These are phyloP conservation scores for Epizoanthus scotinus DNA, from an alignment of 92 coral and sea anemone species.

Conservation along the genomic window DNA sequence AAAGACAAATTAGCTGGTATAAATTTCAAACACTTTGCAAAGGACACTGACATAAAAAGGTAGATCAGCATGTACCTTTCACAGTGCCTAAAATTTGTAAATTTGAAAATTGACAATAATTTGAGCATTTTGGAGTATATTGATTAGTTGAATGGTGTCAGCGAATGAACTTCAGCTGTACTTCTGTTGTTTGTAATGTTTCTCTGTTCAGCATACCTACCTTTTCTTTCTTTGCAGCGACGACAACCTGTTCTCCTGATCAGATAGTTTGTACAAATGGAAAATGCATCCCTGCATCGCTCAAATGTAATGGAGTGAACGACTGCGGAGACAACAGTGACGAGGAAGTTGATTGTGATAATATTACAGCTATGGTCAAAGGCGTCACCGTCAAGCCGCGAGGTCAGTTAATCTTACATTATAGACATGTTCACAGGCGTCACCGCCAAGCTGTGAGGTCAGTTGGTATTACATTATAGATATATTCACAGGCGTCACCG, in stretches of 20 bases:
- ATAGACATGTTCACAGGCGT: neutral
- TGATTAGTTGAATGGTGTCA: no score
- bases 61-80: no score
- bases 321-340: slow-evolving; percentile 6
- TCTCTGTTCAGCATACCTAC: neutral
- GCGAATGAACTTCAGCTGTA: no score
- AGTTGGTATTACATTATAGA: no score
- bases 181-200: neutral
- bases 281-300: neutral
- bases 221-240: neutral
- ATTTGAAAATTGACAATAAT: no score
- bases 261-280: neutral
- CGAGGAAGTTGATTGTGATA: neutral
- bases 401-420: neutral
- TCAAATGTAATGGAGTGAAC: neutral
- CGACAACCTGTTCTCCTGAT: neutral
- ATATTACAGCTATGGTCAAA: neutral
- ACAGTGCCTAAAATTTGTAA: no score
- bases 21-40: no score
- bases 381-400: neutral
- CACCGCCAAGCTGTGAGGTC: neutral
- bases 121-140: no score
- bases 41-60: no score
- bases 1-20: no score
- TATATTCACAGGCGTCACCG: no score